A percentile compares a stretch with the other conserved stretches of the same genome.
phyloP scores from a whole-genome alignment of 2,113 vertebrate species.

The Rhea pennata region DNA sequence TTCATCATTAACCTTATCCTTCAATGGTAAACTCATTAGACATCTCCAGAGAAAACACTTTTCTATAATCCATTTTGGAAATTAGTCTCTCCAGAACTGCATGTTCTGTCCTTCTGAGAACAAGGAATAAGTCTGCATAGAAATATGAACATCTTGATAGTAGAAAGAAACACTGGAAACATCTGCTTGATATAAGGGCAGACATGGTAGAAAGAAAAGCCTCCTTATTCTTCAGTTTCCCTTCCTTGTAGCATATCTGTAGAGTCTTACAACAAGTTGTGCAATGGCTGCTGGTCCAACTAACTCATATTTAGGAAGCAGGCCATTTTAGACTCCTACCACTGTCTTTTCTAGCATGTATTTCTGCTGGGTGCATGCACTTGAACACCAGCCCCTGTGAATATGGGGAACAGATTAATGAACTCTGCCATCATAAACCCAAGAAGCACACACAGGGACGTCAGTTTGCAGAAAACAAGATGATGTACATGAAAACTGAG shows the following conservation, averaged over 20 bases:
- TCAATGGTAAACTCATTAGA: background rate
- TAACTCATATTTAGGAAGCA: background rate
- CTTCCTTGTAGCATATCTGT: background rate
- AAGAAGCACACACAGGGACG: accelerated
- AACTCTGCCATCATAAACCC: background rate
- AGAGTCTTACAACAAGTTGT: no score
- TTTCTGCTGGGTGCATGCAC: background rate
- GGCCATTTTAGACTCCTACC: background rate
- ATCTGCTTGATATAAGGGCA: background rate
- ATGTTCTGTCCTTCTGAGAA: background rate
- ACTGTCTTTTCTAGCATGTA: background rate
- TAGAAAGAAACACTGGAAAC: no score
- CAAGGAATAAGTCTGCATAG: no score
- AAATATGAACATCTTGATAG: no score
- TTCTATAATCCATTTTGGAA: background rate
- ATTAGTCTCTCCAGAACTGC: background rate
- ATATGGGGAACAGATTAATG: background rate
- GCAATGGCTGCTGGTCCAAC: background rate
- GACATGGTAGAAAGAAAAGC: background rate
- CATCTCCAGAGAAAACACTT: background rate
- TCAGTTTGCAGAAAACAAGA: background rate
- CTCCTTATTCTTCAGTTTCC: background rate
- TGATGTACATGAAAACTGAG: no score
- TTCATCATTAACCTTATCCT: background rate
- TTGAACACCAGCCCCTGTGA: background rate